Percentiles rank a stretch among this genome's conserved stretches.
phyloP scores from a whole-genome alignment of 2,797 vertebrate species.

The Tauraco hartlaubi region DNA sequence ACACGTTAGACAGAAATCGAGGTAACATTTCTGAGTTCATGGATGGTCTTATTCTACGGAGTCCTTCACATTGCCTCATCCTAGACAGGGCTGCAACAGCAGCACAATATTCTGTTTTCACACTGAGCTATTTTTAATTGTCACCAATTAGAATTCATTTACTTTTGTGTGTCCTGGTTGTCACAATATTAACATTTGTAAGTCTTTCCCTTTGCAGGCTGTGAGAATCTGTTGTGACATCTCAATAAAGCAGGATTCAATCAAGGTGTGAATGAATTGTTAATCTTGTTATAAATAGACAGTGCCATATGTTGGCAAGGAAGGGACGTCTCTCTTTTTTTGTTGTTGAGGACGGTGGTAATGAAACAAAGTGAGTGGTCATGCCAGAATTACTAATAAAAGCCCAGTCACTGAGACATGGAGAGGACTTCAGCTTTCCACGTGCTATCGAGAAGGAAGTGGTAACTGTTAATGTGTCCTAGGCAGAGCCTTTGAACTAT shows the following conservation, averaged over 20 bases:
- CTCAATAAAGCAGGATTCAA: slow-evolving; percentile 82
- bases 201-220: slow-evolving; percentile 78
- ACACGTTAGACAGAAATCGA: slow-evolving; percentile 33
- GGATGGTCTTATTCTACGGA: background rate
- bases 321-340: slow-evolving; percentile 55
- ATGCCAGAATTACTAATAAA: slow-evolving; percentile 33
- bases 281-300: slow-evolving; percentile 84
- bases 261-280: slow-evolving; percentile 84
- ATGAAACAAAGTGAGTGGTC: slow-evolving; percentile 64
- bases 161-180: slow-evolving; percentile 79
- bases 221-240: slow-evolving; percentile 82
- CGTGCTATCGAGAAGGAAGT: background rate
- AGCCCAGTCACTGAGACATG: background rate
- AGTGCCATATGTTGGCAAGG: slow-evolving; percentile 76
- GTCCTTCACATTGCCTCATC: background rate
- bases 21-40: slow-evolving; percentile 18
- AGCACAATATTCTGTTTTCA: slow-evolving; percentile 71
- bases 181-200: slow-evolving; percentile 83
- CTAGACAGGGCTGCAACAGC: background rate
- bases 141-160: slow-evolving; percentile 82
- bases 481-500: background rate
- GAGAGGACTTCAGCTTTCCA: background rate
- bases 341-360: slow-evolving; percentile 66
- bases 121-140: slow-evolving; percentile 79
- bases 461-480: background rate